Percentiles rank a stretch among this genome's conserved stretches.
These are phyloP conservation scores for Sander vitreus DNA, from an alignment of 2,113 vertebrate species.

Conservation along the genomic window DNA sequence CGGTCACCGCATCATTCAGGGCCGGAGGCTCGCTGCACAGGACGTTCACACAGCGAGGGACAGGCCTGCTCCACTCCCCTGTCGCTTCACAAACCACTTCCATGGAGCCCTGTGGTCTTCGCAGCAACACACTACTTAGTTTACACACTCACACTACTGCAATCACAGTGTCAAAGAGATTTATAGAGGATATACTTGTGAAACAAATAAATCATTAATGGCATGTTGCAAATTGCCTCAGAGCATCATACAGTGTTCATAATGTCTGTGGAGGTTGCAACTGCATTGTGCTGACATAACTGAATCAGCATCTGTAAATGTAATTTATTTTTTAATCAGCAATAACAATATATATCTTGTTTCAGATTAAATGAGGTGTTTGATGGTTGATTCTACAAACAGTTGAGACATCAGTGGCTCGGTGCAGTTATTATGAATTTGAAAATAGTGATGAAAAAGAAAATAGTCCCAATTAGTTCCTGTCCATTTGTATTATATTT, in stretches of 20 bases:
- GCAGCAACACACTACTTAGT: conserved; percentile 50
- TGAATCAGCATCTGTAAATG: background rate
- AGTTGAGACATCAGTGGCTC: background rate
- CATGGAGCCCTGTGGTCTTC: conserved; percentile 91
- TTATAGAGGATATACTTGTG: background rate
- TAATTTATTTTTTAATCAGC: background rate
- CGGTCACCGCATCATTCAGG: conserved; percentile 86
- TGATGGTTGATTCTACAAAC: background rate
- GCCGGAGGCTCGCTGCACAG: conserved; percentile 89
- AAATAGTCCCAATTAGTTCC: background rate
- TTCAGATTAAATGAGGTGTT: background rate
- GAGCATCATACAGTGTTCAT: background rate
- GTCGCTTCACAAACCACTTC: conserved; percentile 89
- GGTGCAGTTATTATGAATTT: background rate
- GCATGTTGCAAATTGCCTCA: background rate
- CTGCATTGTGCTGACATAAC: background rate
- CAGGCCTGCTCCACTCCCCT: conserved; percentile 89
- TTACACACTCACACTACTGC: conserved; percentile 16
- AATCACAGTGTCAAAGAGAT: conserved; percentile 13
- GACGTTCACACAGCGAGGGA: conserved; percentile 87
- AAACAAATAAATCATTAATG: background rate
- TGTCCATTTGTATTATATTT: background rate
- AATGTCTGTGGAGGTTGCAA: background rate
- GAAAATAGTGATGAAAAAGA: too few species aligned
- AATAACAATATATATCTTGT: background rate